Percentiles rank a stretch among this genome's conserved stretches.
These are phyloP conservation scores for Microplitis deprimator DNA, from an alignment of 2,888 invertebrate genomes.

Conservation along the genomic window DNA sequence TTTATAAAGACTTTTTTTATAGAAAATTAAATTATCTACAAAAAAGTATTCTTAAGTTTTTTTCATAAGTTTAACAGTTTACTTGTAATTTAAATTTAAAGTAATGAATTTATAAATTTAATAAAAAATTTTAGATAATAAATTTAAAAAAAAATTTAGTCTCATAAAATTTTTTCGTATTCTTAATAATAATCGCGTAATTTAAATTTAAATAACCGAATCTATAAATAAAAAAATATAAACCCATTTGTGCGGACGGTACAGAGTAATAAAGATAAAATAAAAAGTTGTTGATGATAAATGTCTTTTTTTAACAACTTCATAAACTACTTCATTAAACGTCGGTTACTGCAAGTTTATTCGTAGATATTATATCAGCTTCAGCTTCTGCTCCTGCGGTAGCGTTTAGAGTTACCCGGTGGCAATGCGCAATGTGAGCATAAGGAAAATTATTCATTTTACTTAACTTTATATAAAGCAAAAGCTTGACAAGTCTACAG, in stretches of 20 bases:
- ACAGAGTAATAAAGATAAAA: slow-evolving; percentile 25
- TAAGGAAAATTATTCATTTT: slow-evolving; percentile 48
- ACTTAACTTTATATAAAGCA: slow-evolving; percentile 5
- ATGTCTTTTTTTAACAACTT: slow-evolving; percentile 48
- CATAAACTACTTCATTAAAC: slow-evolving; percentile 37
- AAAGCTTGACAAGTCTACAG: slow-evolving; percentile 22
- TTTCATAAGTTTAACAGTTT: too few relatives aligned
- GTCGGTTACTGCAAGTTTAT: slow-evolving; percentile 44
- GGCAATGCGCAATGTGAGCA: slow-evolving; percentile 38
- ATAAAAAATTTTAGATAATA: too few relatives aligned
- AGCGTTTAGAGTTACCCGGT: slow-evolving; percentile 9
- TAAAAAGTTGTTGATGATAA: slow-evolving; percentile 32
- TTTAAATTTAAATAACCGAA: not conserved
- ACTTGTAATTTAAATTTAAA: too few relatives aligned
- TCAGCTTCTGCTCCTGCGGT: slow-evolving; percentile 30
- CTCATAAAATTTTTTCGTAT: too few relatives aligned
- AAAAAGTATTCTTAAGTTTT: too few relatives aligned
- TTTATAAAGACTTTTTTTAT: too few relatives aligned
- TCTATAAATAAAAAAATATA: not conserved
- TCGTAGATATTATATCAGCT: slow-evolving; percentile 22
- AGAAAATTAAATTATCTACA: too few relatives aligned
- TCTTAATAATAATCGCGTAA: not conserved
- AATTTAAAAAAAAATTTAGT: too few relatives aligned
- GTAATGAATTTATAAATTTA: too few relatives aligned
- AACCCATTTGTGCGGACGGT: not conserved